Evolutionary conservation across 2,888 invertebrate species (phyloP).

Genomic region (Temnothorax unifasciatus): DNA sequence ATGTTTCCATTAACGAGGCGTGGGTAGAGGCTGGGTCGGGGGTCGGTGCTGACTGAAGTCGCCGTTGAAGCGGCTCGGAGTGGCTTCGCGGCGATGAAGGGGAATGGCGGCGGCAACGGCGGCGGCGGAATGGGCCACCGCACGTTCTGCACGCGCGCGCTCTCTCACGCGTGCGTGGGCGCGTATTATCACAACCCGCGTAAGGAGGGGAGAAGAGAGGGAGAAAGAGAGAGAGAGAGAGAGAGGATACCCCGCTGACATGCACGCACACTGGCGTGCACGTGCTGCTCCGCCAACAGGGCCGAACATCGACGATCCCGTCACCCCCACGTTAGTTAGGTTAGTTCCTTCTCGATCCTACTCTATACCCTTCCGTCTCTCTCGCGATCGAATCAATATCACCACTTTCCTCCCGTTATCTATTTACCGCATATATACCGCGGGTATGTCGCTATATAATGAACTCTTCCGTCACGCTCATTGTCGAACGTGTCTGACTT

Average conservation of each 20-base stretch:
- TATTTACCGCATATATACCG: not conserved
- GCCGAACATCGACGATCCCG: slow-evolving; percentile 38
- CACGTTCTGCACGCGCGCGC: slow-evolving; percentile 69
- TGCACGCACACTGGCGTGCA: slow-evolving; percentile 72
- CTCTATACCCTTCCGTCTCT: slow-evolving; percentile 15
- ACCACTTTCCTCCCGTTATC: slow-evolving; percentile 33
- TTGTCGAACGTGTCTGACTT: not conserved
- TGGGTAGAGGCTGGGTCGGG: slow-evolving; percentile 79
- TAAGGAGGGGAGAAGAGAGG: not conserved
- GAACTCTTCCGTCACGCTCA: slow-evolving; percentile 9
- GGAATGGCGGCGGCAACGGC: not conserved
- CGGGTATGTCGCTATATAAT: not conserved
- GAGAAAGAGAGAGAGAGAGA: slow-evolving; percentile 35
- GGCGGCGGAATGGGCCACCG: slow-evolving; percentile 16
- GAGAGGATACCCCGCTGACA: slow-evolving; percentile 47
- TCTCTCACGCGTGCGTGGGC: slow-evolving; percentile 77
- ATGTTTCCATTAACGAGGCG: slow-evolving; percentile 85
- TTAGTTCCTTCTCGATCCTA: slow-evolving; percentile 8
- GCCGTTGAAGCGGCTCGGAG: slow-evolving; percentile 53
- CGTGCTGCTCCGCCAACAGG: slow-evolving; percentile 67
- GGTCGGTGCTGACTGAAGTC: slow-evolving; percentile 75
- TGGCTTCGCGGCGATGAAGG: slow-evolving; percentile 40
- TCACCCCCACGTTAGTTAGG: slow-evolving; percentile 56
- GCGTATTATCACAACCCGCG: slow-evolving; percentile 70
- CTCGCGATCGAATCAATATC: slow-evolving; percentile 40